Evolutionary conservation across 2,797 vertebrate species (phyloP).

Genomic region (Rachycentron canadum): DNA sequence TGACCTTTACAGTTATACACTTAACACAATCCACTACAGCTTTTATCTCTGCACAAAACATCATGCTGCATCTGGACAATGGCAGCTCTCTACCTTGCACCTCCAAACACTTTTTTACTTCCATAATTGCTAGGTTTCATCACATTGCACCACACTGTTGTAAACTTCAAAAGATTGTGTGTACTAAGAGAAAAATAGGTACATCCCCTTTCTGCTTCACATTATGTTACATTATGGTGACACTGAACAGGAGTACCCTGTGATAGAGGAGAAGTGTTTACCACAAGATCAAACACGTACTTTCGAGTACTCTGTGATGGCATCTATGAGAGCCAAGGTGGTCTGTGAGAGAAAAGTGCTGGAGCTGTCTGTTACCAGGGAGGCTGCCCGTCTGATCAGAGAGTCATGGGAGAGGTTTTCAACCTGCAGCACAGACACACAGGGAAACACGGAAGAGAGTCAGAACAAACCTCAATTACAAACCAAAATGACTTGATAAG

Average conservation of each 20-base stretch:
- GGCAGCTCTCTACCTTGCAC: neutral
- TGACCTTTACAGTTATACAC: too few relatives aligned
- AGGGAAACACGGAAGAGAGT: neutral
- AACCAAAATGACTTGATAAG: neutral
- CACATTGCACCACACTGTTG: neutral
- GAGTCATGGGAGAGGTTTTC: slow-evolving; percentile 92
- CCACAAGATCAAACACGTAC: slow-evolving; percentile 73
- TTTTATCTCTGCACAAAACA: neutral
- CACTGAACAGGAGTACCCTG: neutral
- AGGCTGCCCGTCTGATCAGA: slow-evolving; percentile 91
- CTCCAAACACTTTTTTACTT: too few relatives aligned
- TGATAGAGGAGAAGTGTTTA: neutral
- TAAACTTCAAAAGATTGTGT: neutral
- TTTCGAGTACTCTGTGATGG: slow-evolving; percentile 92
- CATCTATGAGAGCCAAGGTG: slow-evolving; percentile 91
- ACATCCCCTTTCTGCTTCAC: neutral
- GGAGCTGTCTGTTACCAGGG: slow-evolving; percentile 93
- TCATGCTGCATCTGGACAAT: neutral
- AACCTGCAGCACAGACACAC: slow-evolving; percentile 75
- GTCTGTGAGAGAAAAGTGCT: slow-evolving; percentile 94
- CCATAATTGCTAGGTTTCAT: neutral
- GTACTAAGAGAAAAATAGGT: neutral
- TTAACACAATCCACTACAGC: too few relatives aligned
- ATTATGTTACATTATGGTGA: neutral
- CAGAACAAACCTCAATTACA: neutral